Evolutionary conservation across 2,888 invertebrate species (phyloP).

Genomic region (Hypselothyrea guttata): DNA sequence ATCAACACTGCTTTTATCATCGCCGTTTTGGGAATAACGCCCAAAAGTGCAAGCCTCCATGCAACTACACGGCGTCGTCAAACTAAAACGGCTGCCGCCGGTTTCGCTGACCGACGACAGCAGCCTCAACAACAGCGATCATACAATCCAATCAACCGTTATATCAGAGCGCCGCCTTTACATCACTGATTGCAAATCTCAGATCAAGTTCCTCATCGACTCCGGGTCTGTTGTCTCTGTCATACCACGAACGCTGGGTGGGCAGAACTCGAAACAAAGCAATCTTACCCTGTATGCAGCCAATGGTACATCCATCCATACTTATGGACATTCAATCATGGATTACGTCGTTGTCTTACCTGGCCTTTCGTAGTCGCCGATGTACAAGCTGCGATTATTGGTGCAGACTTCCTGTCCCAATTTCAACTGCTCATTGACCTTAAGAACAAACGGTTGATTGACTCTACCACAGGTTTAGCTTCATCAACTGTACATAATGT

Average conservation of each 20-base stretch:
- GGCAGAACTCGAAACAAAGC: background rate
- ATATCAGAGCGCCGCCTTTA: no score
- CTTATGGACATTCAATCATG: background rate
- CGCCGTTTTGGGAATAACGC: no score
- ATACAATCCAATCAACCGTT: no score
- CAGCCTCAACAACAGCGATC: background rate
- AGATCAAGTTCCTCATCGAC: background rate
- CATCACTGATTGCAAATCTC: no score
- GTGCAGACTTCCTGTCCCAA: slow-evolving; percentile 3
- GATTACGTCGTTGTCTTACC: background rate
- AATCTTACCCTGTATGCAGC: background rate
- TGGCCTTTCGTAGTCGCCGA: background rate
- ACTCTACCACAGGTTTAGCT: background rate
- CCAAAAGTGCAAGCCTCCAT: no score
- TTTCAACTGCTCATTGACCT: background rate
- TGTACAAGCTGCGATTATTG: background rate
- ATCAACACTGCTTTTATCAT: no score
- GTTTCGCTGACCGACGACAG: background rate
- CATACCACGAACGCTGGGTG: background rate
- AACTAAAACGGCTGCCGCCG: background rate
- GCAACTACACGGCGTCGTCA: no score
- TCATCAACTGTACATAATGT: background rate
- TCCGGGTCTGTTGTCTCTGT: background rate
- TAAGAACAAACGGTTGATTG: background rate
- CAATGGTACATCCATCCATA: background rate